Evolutionary conservation across 2,113 vertebrate species (phyloP), one percentile per base, ranked within the genome.

Genomic region (Oenanthe oenanthe): DNA sequence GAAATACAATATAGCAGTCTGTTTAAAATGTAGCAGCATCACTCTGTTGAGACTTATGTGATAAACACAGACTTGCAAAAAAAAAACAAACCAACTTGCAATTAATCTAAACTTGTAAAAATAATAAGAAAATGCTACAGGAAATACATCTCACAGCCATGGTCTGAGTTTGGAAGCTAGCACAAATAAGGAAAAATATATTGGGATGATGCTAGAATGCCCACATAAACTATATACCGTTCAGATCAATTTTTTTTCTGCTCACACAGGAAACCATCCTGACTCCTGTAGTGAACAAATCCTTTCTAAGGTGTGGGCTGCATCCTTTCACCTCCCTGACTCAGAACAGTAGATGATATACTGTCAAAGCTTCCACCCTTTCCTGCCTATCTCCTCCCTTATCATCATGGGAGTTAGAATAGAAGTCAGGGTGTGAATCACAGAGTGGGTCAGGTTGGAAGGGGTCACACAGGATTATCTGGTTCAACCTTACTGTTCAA

Each of bases 401-500:
- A 13, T 20, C 17, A 11, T 21, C 0, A 0, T 8, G 4, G 36
- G 12, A 6, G 2, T 43, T 60, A 29, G 36, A 60, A 32, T 6
- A 51, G 40, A 31, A 48, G 14, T 43, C 0, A 2, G 40, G 9
- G 29, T 4, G 12, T 15, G 26, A 56, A 26, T 67, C 18, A 58
- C 76, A 58, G 36, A 36, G 24, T 36, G 8, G 8, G 10, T 65
- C 17, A 22, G 14, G 26, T 58, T 65, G 22, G 51, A 73, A 16
- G 17, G 32, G 25, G 6, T 14, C 58, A 50, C 26, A 57, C 25
- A 22, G 13, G 34, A 7, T 63, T 21, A 32, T 43, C 25, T 58
- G 31, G 26, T 34, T 20, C 42, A 56, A 42, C 17, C 13, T 72
- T 17, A 16, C 31, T 72, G 31, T 7, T 63, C 20, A 57, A 42